Evolutionary conservation across 2,797 vertebrate genomes (phyloP), one percentile per base, ranked within the genome.

Genomic region (Acanthurus leucopareius): DNA sequence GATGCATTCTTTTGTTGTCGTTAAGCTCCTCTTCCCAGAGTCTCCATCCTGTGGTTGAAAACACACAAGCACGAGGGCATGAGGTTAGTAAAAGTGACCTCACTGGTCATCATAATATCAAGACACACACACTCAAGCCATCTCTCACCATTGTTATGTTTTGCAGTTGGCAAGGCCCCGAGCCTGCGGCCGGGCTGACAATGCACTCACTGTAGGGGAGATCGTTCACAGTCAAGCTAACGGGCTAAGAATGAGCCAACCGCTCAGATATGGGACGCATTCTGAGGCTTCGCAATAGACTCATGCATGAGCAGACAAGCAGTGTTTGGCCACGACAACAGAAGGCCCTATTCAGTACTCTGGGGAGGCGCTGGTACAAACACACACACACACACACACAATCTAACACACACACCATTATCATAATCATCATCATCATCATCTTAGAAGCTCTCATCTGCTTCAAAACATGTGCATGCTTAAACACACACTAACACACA

Each of bases 271-370:
- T 90, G 91, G 85, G 84, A 78, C 64, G 47, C 88, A 83, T 88
- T 89, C 75, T 69, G 82, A 80, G 80, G 74, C 87, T 88, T 80
- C 77, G 91, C 90, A 83, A 90, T 87, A 80, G 88, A 88, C 90
- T 91, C 88, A 92, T 92, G 93, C 92, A 92, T 93, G 93, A 94
- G 90, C 91, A 90, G 90, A 89, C 92, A 92, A 74, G 90, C 86
- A 73, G 90, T 58, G 88, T 91, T 93, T 93, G 93, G 93, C 92
- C 75, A 85, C 67, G 69, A 88, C 90, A 89, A 94, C 92, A 94
- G 84, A 92, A 88, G 90, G 82, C 79, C 63, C 90, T 75, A 93
- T 94, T 94, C 91, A 94, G 80, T 85, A 79, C 86, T 89, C 76
- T 25, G 70, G 80, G 77, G 89, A 90, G 86, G 88, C 83, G 66